Base-by-base conservation (phyloP, 2,113 vertebrate genomes). In the Cynoglossus semilaevis region DNA sequence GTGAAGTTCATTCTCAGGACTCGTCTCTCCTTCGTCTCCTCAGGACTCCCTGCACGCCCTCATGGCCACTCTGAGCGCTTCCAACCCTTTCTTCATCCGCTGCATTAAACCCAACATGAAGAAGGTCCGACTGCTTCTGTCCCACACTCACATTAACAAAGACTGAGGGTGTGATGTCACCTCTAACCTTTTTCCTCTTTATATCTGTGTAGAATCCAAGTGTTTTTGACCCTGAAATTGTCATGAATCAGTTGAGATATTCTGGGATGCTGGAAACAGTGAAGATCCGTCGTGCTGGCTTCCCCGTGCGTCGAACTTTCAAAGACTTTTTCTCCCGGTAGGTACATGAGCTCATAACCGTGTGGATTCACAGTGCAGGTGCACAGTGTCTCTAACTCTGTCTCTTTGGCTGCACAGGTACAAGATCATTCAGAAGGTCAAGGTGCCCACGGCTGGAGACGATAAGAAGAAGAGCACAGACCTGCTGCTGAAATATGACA, bases 261-360 rank as follows among this genome's bases (percentile, higher is more conserved):
- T 96, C 95, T 14, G 95, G 95, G 56, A 96, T 96, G 94, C 72
- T 96, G 82, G 95, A 96, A 79, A 96, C 94, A 0, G 95, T 96
- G 58, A 96, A 96, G 78, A 93, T 96, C 76, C 91, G 95, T 4
- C 91, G 94, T n/a, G 94, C 94, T 8, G 94, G 95, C 5, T 96
- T 94, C 53, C 95, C 95, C 0, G 88, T 96, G 16, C 90, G 94
- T 8, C 88, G 94, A 64, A 92, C 91, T 1, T 96, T 94, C 70
- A 91, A 92, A 76, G 94, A 96, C 61, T 96, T 96, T 72, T 82
- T 90, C 63, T 84, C 67, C 77, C 92, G 95, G 95, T 94, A 76
- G 41, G 51, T 6, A 8, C 61, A 19, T 34, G 7, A 36, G 22
- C 18, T 16, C 4, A 47, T 14, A 17, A 14, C 19, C 0, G 7